Percentiles rank a stretch among this genome's conserved stretches.
phyloP scores from a whole-genome alignment of 2,113 vertebrate genomes.

The Chloebia gouldiae region DNA sequence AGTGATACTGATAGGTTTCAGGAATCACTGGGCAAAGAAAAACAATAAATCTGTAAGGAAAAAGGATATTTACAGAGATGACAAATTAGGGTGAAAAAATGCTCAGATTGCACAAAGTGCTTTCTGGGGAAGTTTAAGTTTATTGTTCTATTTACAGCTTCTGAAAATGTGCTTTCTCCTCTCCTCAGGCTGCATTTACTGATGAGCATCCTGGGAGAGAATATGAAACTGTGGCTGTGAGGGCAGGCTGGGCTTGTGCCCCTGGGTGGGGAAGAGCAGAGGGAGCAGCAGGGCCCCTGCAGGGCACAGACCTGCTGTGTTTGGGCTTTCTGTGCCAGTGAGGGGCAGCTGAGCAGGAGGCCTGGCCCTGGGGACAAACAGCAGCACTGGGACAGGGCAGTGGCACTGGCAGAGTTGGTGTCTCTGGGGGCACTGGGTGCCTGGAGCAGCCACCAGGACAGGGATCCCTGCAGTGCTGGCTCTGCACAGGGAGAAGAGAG shows the following conservation, averaged over 20 bases:
- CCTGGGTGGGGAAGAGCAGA: background rate
- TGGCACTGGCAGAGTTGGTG: background rate
- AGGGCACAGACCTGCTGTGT: background rate
- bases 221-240: background rate
- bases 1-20: background rate
- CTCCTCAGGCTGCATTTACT: background rate
- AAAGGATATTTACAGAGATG: background rate
- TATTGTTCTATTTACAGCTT: background rate
- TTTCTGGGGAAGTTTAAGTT: constrained; percentile 38
- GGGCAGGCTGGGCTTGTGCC: constrained; percentile 4
- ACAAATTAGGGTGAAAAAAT: background rate
- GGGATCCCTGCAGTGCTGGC: background rate
- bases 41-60: background rate
- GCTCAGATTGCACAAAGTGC: constrained; percentile 12
- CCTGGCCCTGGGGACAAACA: background rate
- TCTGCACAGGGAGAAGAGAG: background rate
- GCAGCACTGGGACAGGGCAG: background rate
- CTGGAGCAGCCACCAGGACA: background rate
- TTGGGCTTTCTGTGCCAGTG: background rate
- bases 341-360: background rate
- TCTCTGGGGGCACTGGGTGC: background rate
- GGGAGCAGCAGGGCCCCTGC: background rate
- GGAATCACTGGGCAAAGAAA: background rate
- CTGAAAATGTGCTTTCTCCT: background rate
- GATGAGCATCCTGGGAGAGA: background rate